Base-by-base conservation (phyloP, 2,113 vertebrate genomes). In the Nicator chloris region DNA sequence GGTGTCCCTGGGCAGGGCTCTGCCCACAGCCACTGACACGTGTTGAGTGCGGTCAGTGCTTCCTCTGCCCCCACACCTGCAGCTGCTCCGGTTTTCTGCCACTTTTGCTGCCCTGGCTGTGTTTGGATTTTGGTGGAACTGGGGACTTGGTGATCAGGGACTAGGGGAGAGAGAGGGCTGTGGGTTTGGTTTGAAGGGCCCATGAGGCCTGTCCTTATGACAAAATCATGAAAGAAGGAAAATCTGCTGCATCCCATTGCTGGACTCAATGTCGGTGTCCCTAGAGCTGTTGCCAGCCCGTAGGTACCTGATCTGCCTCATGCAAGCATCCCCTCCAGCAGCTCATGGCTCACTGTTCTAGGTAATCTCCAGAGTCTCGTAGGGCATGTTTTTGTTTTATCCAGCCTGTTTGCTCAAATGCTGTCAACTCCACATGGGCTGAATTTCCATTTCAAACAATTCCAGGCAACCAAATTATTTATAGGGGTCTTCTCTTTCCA, bases 391-490 rank as follows among this genome's bases (percentile, higher is more conserved):
- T 90, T 85, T 79, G 13, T 59, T 80, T 63, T 40, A 53, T 50
- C 61, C 82, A 83, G 40, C 39, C 56, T 24, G 9, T 93, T 89
- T 81, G 59, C 49, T 93, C 22, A 47, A 63, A 6, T 40, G 70
- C 51, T 82, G 19, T 71, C 56, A n/a, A 71, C 39, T 47, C 81
- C 60, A 66, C 69, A 59, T 11, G 39, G 44, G 24, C 71, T 82
- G 64, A 84, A 93, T 92, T 96, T 92, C 86, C 83, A 86, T 81
- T 91, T 92, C 91, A 92, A 93, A 81, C 64, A 73, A 78, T 88
- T 78, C 56, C 64, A 71, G 60, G 66, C 75, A 70, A 75, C 17
- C 11, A 15, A 78, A 88, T 88, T 92, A 86, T 91, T 94, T 86
- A 66, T 56, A 72, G 42, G 56, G 42, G 44, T 75, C 60, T 44